Percentiles rank a stretch among this genome's conserved stretches.
phyloP scores from a whole-genome alignment of 2,113 vertebrate genomes.

The Onychostoma macrolepis region DNA sequence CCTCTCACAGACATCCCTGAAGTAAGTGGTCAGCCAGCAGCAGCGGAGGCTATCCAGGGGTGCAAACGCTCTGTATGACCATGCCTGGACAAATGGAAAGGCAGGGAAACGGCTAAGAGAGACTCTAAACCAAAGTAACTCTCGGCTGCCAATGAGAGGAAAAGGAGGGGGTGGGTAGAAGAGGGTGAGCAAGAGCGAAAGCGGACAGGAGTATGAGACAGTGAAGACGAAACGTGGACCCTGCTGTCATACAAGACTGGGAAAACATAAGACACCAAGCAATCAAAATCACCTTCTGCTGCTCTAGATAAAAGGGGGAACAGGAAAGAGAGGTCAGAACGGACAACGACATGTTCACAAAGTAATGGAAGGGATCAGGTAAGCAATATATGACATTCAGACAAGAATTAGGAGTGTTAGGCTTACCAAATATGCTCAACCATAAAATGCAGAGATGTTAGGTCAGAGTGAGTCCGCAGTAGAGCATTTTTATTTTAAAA shows the following conservation, averaged over 20 bases:
- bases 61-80: conserved; percentile 40
- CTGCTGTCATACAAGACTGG: conserved; percentile 16
- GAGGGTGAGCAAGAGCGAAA: neutral
- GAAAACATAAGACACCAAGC: conserved; percentile 3
- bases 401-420: neutral
- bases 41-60: conserved; percentile 23
- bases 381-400: conserved; percentile 60
- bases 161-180: neutral
- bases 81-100: conserved; percentile 28
- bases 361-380: conserved; percentile 69
- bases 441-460: neutral
- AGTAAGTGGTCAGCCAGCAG: conserved; percentile 57
- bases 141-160: conserved; percentile 10
- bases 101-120: conserved; percentile 36
- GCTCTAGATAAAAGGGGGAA: conserved; percentile 30
- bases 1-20: conserved; percentile 20
- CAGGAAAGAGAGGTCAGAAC: conserved; percentile 17
- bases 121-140: conserved; percentile 9
- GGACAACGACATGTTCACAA: conserved; percentile 59
- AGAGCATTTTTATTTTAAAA: neutral
- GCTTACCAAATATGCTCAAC: neutral
- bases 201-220: neutral
- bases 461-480: neutral
- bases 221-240: conserved; percentile 6
- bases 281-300: conserved; percentile 32